Conservation (phyloP, 2,113 vertebrate genomes). For the Rhagologus leucostigma region DNA sequence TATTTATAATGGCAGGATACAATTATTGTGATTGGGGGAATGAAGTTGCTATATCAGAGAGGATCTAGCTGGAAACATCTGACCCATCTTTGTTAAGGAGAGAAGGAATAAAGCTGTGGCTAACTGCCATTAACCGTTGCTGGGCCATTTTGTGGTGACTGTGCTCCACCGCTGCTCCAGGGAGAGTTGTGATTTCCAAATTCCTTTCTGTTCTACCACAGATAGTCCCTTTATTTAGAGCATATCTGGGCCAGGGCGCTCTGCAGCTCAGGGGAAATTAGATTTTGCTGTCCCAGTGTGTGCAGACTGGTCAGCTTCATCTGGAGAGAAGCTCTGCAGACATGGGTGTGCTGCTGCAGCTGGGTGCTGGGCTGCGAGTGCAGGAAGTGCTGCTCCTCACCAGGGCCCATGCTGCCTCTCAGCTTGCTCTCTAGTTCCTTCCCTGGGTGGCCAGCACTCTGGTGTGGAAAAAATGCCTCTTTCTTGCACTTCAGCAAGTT, state of each 20-base stretch:
- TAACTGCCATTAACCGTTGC: neutral
- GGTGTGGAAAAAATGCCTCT: neutral
- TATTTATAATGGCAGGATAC: neutral
- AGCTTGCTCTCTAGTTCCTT: neutral
- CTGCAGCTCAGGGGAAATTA: neutral
- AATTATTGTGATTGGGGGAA: neutral
- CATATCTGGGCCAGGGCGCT: neutral
- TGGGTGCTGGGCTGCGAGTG: neutral
- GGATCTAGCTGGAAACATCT: neutral
- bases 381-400: fast-evolving
- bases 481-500: neutral
- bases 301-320: fast-evolving
- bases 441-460: neutral
- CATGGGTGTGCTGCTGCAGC: fast-evolving
- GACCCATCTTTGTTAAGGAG: neutral
- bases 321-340: neutral
- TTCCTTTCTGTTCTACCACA: neutral
- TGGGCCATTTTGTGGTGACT: neutral
- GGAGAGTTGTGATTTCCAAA: neutral
- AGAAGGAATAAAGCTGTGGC: neutral
- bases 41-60: neutral
- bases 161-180: neutral
- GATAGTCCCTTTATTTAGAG: neutral
- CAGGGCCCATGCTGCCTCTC: neutral
- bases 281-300: neutral